These are phyloP conservation scores for Gryllus longicercus DNA, from an alignment of 2,888 invertebrate genomes.

Conservation along the genomic window DNA sequence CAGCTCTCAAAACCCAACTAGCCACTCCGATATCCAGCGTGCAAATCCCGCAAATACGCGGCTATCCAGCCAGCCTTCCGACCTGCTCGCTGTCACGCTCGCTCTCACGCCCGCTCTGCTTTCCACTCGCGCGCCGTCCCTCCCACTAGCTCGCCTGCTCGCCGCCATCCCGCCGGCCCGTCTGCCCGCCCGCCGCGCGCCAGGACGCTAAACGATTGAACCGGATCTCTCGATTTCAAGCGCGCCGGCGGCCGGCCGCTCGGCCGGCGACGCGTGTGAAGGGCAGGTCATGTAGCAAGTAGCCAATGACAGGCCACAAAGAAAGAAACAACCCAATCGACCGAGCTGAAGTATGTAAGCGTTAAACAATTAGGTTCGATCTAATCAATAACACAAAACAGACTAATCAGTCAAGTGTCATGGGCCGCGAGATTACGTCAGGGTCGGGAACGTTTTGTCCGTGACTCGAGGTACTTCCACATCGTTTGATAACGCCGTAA, in stretches of 20 bases:
- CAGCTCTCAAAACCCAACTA: too few relatives aligned
- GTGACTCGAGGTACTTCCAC: neutral
- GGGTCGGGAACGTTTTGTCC: neutral
- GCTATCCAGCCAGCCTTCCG: too few relatives aligned
- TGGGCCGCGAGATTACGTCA: neutral
- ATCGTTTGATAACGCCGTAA: too few relatives aligned
- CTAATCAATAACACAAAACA: neutral
- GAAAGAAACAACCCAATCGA: constrained; percentile 17
- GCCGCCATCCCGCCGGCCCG: too few relatives aligned
- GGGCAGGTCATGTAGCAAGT: constrained; percentile 11
- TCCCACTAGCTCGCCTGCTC: too few relatives aligned
- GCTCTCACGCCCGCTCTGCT: too few relatives aligned
- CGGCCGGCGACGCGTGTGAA: neutral
- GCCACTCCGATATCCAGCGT: too few relatives aligned
- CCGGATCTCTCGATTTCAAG: constrained; percentile 17
- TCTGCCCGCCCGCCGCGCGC: neutral
- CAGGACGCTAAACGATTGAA: neutral
- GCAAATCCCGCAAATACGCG: too few relatives aligned
- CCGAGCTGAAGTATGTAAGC: neutral
- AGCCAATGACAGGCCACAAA: constrained; percentile 17
- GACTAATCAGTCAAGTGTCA: neutral
- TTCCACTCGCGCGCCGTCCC: too few relatives aligned
- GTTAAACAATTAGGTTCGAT: constrained; percentile 17
- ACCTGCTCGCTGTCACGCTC: too few relatives aligned
- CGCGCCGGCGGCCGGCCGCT: neutral